Conservation (phyloP, 2,888 invertebrate species). For the Acanthosoma haemorrhoidale region DNA sequence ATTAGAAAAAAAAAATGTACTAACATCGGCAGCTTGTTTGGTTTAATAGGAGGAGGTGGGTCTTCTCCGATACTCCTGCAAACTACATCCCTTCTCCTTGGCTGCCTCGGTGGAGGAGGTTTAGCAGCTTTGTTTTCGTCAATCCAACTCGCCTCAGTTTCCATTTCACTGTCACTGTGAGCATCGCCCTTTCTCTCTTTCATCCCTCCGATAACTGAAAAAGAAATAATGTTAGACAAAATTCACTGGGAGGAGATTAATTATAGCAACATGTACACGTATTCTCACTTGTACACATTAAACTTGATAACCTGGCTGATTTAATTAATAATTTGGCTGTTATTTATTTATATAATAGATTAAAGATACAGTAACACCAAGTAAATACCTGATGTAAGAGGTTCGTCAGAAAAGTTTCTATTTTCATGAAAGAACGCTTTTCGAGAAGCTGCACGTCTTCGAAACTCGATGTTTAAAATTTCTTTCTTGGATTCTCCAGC, state of each 20-base stretch:
- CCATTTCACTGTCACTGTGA: slow-evolving; percentile 50
- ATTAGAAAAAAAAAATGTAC: background rate
- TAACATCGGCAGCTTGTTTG: slow-evolving; percentile 27
- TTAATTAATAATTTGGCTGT: too few relatives aligned
- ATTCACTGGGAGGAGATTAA: too few relatives aligned
- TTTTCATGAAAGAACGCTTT: slow-evolving; percentile 19
- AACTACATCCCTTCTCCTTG: slow-evolving; percentile 47
- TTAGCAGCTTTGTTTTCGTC: background rate
- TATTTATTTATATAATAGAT: too few relatives aligned
- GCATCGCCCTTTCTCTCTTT: slow-evolving; percentile 45
- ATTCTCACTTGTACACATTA: too few relatives aligned
- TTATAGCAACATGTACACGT: too few relatives aligned
- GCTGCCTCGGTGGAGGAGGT: slow-evolving; percentile 47
- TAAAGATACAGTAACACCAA: too few relatives aligned
- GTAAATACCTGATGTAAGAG: background rate
- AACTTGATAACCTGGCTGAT: too few relatives aligned
- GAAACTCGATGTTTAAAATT: slow-evolving; percentile 35
- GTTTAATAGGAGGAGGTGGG: slow-evolving; percentile 34
- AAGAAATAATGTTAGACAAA: too few relatives aligned
- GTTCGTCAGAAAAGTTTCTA: slow-evolving; percentile 21
- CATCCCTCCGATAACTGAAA: too few relatives aligned
- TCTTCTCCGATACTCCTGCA: slow-evolving; percentile 51
- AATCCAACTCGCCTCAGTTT: slow-evolving; percentile 38
- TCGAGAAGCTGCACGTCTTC: background rate
- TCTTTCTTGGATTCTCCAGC: slow-evolving; percentile 41